phyloP scores from a whole-genome alignment of 2,888 invertebrate genomes.

The Anodontia alba region DNA sequence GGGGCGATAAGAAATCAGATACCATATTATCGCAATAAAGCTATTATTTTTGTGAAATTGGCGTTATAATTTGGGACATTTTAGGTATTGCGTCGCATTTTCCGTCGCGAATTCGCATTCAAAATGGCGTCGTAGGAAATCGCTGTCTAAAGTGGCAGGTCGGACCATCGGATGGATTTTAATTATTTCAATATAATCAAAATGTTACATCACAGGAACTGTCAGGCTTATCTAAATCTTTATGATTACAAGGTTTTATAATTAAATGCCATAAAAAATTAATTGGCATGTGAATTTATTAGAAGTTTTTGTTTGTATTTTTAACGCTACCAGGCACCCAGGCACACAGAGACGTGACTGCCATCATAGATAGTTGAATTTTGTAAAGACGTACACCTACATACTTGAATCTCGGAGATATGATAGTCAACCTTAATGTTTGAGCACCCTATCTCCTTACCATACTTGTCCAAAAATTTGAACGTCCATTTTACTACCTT shows the following conservation, averaged over 20 bases:
- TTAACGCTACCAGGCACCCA: too few relatives aligned
- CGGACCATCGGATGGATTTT: neutral
- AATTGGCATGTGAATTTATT: neutral
- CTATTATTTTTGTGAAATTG: constrained; percentile 8
- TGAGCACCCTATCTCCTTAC: too few relatives aligned
- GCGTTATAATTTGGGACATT: neutral
- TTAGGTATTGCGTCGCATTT: neutral
- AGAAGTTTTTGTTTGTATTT: neutral
- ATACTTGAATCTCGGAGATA: too few relatives aligned
- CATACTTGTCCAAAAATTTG: too few relatives aligned
- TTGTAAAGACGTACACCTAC: too few relatives aligned
- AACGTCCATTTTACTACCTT: too few relatives aligned
- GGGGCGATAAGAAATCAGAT: constrained; percentile 3
- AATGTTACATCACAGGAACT: neutral
- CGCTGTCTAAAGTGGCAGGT: neutral
- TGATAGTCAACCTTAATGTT: too few relatives aligned
- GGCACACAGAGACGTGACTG: too few relatives aligned
- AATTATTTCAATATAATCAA: neutral
- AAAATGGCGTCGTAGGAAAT: neutral
- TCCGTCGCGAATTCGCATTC: neutral
- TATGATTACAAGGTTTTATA: neutral
- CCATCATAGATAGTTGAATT: too few relatives aligned
- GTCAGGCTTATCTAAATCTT: neutral
- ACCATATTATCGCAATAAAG: neutral
- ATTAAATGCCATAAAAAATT: neutral